Conservation (phyloP, 2,113 vertebrate species). For the Pterocles gutturalis region DNA sequence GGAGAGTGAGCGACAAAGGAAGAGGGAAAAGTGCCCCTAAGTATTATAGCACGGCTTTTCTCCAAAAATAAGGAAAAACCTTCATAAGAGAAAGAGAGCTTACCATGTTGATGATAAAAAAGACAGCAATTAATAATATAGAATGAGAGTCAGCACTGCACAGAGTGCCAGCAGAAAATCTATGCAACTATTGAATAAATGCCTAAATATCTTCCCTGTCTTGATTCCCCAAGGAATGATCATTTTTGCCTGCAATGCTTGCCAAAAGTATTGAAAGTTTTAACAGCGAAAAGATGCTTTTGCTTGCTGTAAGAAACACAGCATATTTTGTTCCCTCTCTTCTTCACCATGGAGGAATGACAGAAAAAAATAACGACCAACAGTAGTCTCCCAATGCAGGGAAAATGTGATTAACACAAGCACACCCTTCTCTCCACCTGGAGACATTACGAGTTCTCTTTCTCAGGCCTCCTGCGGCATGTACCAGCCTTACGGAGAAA, state of each 20-base stretch:
- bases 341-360: not conserved
- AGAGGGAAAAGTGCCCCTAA: not conserved
- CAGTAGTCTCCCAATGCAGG: not conserved
- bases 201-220: constrained; percentile 20
- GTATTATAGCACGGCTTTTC: not conserved
- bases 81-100: constrained; percentile 16
- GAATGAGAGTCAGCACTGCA: not conserved
- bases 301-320: accelerated
- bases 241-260: not conserved
- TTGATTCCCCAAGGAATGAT: not conserved
- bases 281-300: not conserved
- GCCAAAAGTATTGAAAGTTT: not conserved
- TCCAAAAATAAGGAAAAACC: not conserved
- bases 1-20: not conserved
- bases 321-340: not conserved
- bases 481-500: accelerated
- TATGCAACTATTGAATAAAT: constrained; percentile 31
- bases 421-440: not conserved
- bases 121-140: constrained; percentile 9
- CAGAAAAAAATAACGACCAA: not conserved
- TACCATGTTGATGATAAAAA: not conserved
- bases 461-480: not conserved
- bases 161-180: constrained; percentile 35
- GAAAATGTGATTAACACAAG: not conserved
- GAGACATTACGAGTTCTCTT: not conserved